Evolutionary conservation across 2,888 invertebrate genomes (phyloP).

Genomic region (Eremobia ochroleuca): DNA sequence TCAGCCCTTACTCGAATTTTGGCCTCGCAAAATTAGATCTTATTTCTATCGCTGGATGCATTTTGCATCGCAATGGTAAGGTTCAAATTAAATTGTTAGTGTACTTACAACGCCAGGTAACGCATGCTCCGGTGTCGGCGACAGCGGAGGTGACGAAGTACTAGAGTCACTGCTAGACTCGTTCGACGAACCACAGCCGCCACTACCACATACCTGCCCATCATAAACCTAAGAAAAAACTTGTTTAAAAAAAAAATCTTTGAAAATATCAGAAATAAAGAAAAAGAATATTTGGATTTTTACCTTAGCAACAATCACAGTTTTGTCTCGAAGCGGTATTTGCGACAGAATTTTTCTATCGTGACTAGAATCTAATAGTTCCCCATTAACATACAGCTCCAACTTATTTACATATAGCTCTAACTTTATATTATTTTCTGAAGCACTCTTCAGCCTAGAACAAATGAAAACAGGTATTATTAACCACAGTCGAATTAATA

Average conservation of each 20-base stretch:
- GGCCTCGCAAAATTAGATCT: neutral
- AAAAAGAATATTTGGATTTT: slow-evolving; percentile 7
- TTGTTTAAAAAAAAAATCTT: neutral
- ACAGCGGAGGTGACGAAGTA: slow-evolving; percentile 97
- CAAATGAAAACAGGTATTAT: slow-evolving; percentile 15
- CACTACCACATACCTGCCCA: slow-evolving; percentile 88
- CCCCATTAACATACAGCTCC: slow-evolving; percentile 97
- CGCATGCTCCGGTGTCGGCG: slow-evolving; percentile 96
- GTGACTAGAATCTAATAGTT: slow-evolving; percentile 96
- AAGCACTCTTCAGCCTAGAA: slow-evolving; percentile 87
- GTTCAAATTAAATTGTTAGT: neutral
- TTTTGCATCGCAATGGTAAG: neutral
- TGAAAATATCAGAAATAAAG: neutral
- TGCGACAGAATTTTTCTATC: slow-evolving; percentile 97
- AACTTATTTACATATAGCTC: slow-evolving; percentile 98
- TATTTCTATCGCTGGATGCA: neutral
- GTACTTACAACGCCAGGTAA: slow-evolving; percentile 96
- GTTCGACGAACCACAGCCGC: slow-evolving; percentile 88
- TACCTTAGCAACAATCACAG: slow-evolving; percentile 92
- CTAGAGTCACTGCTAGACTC: slow-evolving; percentile 99
- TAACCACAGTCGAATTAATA: neutral
- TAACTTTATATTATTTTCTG: slow-evolving; percentile 94
- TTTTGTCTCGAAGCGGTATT: slow-evolving; percentile 96
- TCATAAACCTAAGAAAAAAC: slow-evolving; percentile 81
- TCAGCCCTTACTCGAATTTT: no score